Evolutionary conservation across 2,888 invertebrate genomes (phyloP), one percentile per base, ranked within the genome.

Genomic region (Coelinius sp.): DNA sequence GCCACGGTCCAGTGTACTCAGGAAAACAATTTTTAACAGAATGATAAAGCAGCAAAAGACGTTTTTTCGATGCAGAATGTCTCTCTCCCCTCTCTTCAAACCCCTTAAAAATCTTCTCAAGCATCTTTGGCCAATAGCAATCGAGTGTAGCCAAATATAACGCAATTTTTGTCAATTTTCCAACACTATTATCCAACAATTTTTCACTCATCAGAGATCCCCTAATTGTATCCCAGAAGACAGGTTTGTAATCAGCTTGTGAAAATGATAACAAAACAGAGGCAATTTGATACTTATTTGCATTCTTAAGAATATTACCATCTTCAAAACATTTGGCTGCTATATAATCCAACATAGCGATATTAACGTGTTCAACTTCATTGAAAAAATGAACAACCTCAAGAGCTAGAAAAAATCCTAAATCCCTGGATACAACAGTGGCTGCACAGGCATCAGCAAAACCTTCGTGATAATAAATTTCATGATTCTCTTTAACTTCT

Each of bases 391-490:
- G 2, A 46, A 79, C 69, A 14, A 79, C 56, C 5, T 17, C 20
- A 14, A 73, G 56, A 5, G 76, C 80, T 20, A 72, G 25, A 0
- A 20, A 1, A 22, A 80, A 78, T 17, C 76, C 74, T 68, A 74
- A 73, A 56, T 81, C 76, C 65, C 77, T 72, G 12, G 78, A 76
- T 22, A 82, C 75, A 8, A 77, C 66, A 8, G 25, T 31, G 20
- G 74, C 70, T 0, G 90, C 90, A 46, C 90, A 88, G 0, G 89
- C 88, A 78, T 93, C 91, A 80, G 92, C 86, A 76, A 93, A 88
- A 67, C 89, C 89, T 78, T 92, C 92, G 77, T 92, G 90, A 78
- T 93, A 93, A 82, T 90, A 93, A 82, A 89, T 89, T 3, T 88
- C 82, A 68, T 89, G 87, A 3, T 46, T 63, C 6, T 65, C 38